Evolutionary conservation across 2,888 invertebrate species (phyloP), one percentile per base, ranked within the genome.

Genomic region (Archips xylosteana): DNA sequence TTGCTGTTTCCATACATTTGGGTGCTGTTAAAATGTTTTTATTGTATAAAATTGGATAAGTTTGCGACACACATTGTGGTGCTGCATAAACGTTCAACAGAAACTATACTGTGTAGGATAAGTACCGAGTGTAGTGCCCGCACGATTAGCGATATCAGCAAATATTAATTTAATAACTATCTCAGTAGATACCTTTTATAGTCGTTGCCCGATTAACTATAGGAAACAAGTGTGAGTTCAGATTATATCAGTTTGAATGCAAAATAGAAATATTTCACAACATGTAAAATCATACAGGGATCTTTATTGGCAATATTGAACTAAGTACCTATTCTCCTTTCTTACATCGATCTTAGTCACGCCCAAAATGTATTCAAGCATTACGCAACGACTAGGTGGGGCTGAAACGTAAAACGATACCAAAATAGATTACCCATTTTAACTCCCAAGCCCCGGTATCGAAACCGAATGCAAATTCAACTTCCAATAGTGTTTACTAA

Each of bases 381-480:
- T 68, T 72, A 68, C 57, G 72, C 39, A 68, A 72, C 47, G 61
- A 39, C 51, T 49, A 71, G 62, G 72, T 34, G 60, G 61, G 71
- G 71, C 51, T 39, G 36, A 59, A 57, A 59, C 71, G 66, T 45
- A 67, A 47, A 72, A 57, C 47, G 57, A 57, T 68, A 47, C 67
- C 23, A 51, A 72, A 72, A 72, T 72, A 72, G 57, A 71, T 64
- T 60, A 66, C 63, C 72, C 36, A 73, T 39, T 67, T 64, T 45
- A 62, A 57, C 47, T 67, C 23, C 23, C 51, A 66, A 60, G 59
- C 45, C 64, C 34, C n/a, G 59, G 10, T 64, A 63, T 63, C 42
- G 59, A 63, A 65, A 32, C 57, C 63, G 32, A 69, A 68, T 57
- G 68, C 68, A 49, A 73, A 69, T 61, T 42, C 60, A 60, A 15